A percentile compares a stretch with the other conserved stretches of the same genome.
These are phyloP conservation scores for Leucosticte australis DNA, from an alignment of 2,113 vertebrate species.

Conservation along the genomic window DNA sequence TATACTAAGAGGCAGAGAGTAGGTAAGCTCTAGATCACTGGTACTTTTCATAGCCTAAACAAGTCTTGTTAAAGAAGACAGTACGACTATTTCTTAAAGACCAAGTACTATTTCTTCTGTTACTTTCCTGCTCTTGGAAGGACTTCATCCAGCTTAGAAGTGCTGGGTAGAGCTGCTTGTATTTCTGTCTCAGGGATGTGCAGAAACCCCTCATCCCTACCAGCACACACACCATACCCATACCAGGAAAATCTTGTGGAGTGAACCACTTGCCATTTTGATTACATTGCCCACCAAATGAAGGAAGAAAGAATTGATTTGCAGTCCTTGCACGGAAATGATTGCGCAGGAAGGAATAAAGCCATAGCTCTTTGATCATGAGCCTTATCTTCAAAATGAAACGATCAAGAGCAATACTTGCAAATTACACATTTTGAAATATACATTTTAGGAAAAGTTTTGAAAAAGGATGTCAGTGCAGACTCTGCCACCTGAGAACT, in stretches of 20 bases:
- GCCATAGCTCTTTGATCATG: background rate
- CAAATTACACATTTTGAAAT: background rate
- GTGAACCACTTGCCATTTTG: background rate
- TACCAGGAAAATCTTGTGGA: background rate
- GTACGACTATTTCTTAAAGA: background rate
- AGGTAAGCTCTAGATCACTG: slow-evolving; percentile 22
- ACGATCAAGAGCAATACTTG: background rate
- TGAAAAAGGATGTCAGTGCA: background rate
- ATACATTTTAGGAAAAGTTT: background rate
- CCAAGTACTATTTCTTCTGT: background rate
- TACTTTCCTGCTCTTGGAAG: background rate
- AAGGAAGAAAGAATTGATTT: background rate
- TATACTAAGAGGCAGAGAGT: slow-evolving; percentile 28
- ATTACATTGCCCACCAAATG: background rate
- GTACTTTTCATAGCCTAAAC: background rate
- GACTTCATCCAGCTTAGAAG: background rate
- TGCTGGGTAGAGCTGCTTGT: background rate
- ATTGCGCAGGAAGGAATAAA: background rate
- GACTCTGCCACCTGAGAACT: background rate
- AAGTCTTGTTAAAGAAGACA: background rate
- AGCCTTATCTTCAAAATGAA: background rate
- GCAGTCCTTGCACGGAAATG: background rate
- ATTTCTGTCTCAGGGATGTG: background rate
- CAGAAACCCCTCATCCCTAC: background rate
- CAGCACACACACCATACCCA: background rate